Percentiles rank a stretch among this genome's conserved stretches.
Evolutionary conservation across 2,113 vertebrate genomes (phyloP).

Genomic region (Odontophorus gujanensis): DNA sequence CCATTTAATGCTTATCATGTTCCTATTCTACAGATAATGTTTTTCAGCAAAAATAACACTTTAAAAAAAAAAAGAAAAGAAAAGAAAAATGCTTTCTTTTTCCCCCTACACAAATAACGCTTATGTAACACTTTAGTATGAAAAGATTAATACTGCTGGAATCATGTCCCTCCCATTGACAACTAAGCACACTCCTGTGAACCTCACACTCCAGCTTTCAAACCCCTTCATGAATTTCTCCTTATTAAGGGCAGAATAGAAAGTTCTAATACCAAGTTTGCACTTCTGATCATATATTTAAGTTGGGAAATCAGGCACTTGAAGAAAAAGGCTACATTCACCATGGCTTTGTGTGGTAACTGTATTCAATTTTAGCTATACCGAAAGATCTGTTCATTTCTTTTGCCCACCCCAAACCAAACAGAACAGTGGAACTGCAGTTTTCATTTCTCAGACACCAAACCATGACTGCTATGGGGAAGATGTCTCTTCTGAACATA

Average conservation of each 20-base stretch:
- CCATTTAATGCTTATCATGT: not conserved
- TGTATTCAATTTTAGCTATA: not conserved
- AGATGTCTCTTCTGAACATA: not conserved
- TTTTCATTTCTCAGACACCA: not conserved
- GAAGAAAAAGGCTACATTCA: not conserved
- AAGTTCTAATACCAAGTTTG: not conserved
- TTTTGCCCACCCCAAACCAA: not conserved
- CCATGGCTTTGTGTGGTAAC: not conserved
- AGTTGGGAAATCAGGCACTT: not conserved
- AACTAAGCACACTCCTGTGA: not conserved
- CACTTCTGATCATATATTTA: not conserved
- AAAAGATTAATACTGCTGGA: not conserved
- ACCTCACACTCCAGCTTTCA: not conserved
- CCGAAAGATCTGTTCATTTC: not conserved
- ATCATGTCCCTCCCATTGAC: not conserved
- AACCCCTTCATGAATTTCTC: not conserved
- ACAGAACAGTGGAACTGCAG: not conserved
- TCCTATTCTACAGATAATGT: not conserved
- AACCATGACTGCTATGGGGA: not conserved
- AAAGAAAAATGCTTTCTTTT: not conserved
- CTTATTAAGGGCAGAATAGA: not conserved
- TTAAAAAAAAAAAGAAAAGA: not conserved
- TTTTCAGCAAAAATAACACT: not conserved
- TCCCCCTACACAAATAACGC: not conserved
- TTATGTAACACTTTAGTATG: not conserved